Evolutionary conservation across 2,888 invertebrate species (phyloP), one percentile per base, ranked within the genome.

Genomic region (Hydropsyche betteni): DNA sequence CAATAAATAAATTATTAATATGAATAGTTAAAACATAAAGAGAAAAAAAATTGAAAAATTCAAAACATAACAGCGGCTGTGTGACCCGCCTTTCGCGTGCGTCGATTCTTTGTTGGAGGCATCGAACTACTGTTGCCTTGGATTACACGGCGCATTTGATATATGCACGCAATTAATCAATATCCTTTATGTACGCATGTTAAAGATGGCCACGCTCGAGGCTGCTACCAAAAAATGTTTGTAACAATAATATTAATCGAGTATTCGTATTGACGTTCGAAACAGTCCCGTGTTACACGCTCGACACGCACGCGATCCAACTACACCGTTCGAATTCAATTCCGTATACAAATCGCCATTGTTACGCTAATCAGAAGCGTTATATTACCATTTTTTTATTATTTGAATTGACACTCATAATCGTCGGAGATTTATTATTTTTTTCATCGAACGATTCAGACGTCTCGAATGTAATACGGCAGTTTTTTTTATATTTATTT

Each of bases 121-220:
- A 16, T n/a, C 55, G 14, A 10, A 55, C 71, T 71, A 38, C 69
- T 44, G 69, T 38, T 69, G n/a, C 69, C 34, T 34, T n/a, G 55
- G 33, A 71, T 71, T 52, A 71, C 55, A 53, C 55, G 71, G 51
- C 58, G 33, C 38, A 55, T 52, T 24, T 71, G 71, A 71, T 71
- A 36, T 71, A 71, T 71, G 58, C 38, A 12, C 55, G 71, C 33
- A 7, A 71, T 71, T 71, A 55, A 71, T 71, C 71, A 71, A 38
- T 38, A 55, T 53, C 52, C 14, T 34, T 44, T 44, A 44, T 55
- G 33, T 61, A 24, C 6, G 33, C 24, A 61, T 24, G 61, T 44
- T 44, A 69, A 14, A 44, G 71, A 71, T 53, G 70, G 50, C 69
- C 33, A 12, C 70, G 34, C 53, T 52, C 33, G 34, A 10, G 12